Evolutionary conservation across 2,888 invertebrate genomes (phyloP), one percentile per base, ranked within the genome.

Genomic region (Cerastis leucographa): DNA sequence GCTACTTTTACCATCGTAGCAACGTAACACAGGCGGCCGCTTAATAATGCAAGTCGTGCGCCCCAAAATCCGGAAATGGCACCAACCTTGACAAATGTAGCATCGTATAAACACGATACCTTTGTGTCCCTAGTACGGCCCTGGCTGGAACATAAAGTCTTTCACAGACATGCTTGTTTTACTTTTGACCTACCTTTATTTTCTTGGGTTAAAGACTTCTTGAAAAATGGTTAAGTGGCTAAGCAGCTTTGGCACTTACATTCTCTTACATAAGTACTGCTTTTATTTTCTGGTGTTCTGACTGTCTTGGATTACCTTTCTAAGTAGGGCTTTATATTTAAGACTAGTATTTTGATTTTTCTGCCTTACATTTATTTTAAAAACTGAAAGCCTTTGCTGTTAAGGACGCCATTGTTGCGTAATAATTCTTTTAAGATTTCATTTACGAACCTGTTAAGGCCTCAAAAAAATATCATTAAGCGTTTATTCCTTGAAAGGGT

Each of bases 21-120:
- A 19, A 62, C 1, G 7, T 35, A 19, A 25, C 6, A 64, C 12
- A n/a, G 12, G n/a, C 12, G 42, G 22, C 22, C 44, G 11, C 0
- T 35, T 7, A 56, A 56, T 7, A 35, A 35, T 44, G 44, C 12
- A 70, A 69, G 65, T 56, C 66, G 44, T 59, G 29, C 46, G 25
- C 25, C 25, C 44, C 17, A n/a, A 66, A 49, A 19, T 54, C 56
- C 51, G 77, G 40, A 66, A 71, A 64, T 40, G 46, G 56, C 56
- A 67, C 44, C 12, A 67, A 66, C 82, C 78, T 81, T 73, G 81
- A 78, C 72, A 62, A n/a, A n/a, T 59, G 29, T 35, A 59, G 40
- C 22, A 46, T 40, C 54, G 64, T 54, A 68, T 54, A 65, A 71
- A 71, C 76, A 46, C 54, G 14, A 67, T 35, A n/a, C 71, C 40